phyloP scores from a whole-genome alignment of 2,888 invertebrate species.

The Netelia fuscicornis region DNA sequence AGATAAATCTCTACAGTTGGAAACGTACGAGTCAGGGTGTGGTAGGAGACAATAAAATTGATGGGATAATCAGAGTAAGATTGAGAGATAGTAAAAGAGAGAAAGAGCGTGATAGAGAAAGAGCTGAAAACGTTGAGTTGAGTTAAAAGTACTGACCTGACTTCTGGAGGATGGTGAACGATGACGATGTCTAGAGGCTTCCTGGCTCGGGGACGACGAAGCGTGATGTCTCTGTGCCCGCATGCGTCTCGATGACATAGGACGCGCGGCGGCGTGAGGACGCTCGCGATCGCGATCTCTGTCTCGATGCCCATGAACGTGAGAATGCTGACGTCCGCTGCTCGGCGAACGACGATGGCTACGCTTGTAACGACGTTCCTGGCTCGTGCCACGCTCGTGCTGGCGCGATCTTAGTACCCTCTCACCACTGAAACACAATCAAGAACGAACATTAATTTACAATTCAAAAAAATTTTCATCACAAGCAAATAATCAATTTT shows the following conservation, averaged over 20 bases:
- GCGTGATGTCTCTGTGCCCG: slow-evolving; percentile 80
- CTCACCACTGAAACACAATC: slow-evolving; percentile 86
- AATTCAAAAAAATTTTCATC: slow-evolving; percentile 19
- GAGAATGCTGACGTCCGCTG: slow-evolving; percentile 90
- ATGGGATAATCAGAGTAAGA: neutral
- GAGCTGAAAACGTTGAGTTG: slow-evolving; percentile 36
- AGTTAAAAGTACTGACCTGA: slow-evolving; percentile 80
- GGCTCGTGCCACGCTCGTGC: slow-evolving; percentile 91
- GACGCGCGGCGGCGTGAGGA: slow-evolving; percentile 73
- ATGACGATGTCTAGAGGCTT: slow-evolving; percentile 79
- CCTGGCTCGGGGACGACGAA: slow-evolving; percentile 79
- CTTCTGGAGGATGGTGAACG: slow-evolving; percentile 81
- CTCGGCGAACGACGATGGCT: slow-evolving; percentile 94
- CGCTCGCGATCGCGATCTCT: slow-evolving; percentile 78
- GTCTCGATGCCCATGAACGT: slow-evolving; percentile 77
- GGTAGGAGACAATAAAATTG: neutral
- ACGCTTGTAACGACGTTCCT: slow-evolving; percentile 93
- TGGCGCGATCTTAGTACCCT: slow-evolving; percentile 87
- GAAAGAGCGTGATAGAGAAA: slow-evolving; percentile 41
- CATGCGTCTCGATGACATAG: slow-evolving; percentile 78
- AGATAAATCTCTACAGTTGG: neutral
- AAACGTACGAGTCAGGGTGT: neutral
- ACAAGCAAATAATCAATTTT: neutral
- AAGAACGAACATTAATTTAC: slow-evolving; percentile 55
- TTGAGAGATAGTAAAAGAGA: slow-evolving; percentile 17